Evolutionary conservation across 2,113 vertebrate species (phyloP), one percentile per base, ranked within the genome.

Genomic region (Neofelis nebulosa): DNA sequence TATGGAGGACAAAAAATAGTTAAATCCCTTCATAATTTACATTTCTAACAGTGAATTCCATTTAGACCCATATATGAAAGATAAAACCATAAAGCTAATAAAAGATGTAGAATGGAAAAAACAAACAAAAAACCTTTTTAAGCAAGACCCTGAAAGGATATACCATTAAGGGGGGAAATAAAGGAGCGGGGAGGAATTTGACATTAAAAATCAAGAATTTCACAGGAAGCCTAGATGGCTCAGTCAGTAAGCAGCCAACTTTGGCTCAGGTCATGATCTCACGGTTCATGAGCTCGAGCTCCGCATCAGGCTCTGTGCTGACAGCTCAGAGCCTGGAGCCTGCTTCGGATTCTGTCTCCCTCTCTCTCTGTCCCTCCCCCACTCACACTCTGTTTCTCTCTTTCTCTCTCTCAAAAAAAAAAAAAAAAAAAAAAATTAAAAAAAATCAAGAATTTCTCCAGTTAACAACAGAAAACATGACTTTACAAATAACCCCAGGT

Each of bases 1-100:
- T 89, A 74, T 2, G 7, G 10, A 86, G 52, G 73, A 87, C 21
- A 87, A 87, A 83, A 66, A 92, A 66, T 3, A 50, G n/a, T 65
- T 80, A 90, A 91, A 91, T 69, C 57, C 41, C 41, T 95, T 95
- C 33, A 27, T 23, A 93, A 78, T 71, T 91, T 14, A 83, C 33
- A 93, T 65, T 92, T 91, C 89, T 45, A 78, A 91, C 66, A 97
- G 19, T 82, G 41, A 95, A 66, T 80, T 94, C 45, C 63, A 79
- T 15, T 74, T 76, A 86, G 55, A 50, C 27, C n/a, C 63, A 73
- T 61, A 41, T n/a, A 52, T 38, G 15, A 89, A 81, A 80, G 80
- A 29, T 93, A 79, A 69, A 92, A 94, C 33, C 92, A 83, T 50
- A 96, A 71, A 92, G 55, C 45, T 92, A 78, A 52, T 57, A 31